These are phyloP conservation scores for Leuciscus idus DNA, from an alignment of 2,113 vertebrate species.

Conservation along the genomic window DNA sequence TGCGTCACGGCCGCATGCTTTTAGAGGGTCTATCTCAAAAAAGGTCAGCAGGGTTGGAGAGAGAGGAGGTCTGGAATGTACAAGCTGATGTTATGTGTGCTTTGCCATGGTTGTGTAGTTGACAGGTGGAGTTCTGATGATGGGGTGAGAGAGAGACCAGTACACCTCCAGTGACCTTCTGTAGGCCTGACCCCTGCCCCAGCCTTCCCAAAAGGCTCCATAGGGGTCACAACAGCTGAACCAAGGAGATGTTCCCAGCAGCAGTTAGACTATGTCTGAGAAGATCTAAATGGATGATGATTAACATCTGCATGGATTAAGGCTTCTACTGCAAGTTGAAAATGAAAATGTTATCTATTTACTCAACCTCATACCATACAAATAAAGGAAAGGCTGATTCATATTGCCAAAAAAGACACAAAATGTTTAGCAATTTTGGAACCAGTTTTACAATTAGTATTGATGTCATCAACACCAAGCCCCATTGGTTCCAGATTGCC, in stretches of 20 bases:
- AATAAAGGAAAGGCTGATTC: background rate
- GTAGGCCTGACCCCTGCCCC: constrained; percentile 40
- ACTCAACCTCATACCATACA: too few species aligned
- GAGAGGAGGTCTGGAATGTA: constrained; percentile 53
- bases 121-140: constrained; percentile 43
- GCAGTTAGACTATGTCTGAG: background rate
- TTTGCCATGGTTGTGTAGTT: constrained; percentile 40
- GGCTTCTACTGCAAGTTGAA: background rate
- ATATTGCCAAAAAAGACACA: background rate
- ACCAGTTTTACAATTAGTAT: background rate
- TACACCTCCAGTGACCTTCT: constrained; percentile 48
- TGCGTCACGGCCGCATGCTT: constrained; percentile 46
- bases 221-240: constrained; percentile 41
- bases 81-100: constrained; percentile 49
- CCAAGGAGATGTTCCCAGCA: constrained; percentile 42
- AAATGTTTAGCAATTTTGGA: background rate
- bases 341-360: background rate
- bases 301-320: constrained; percentile 2
- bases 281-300: constrained; percentile 23
- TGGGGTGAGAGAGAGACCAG: constrained; percentile 46
- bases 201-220: constrained; percentile 51
- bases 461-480: background rate
- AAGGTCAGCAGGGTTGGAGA: constrained; percentile 34
- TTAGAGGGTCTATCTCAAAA: constrained; percentile 24
- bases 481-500: background rate